Percentiles rank a stretch among this genome's conserved stretches.
Conservation (phyloP, 2,888 invertebrate genomes). For the Blera fallax region DNA sequence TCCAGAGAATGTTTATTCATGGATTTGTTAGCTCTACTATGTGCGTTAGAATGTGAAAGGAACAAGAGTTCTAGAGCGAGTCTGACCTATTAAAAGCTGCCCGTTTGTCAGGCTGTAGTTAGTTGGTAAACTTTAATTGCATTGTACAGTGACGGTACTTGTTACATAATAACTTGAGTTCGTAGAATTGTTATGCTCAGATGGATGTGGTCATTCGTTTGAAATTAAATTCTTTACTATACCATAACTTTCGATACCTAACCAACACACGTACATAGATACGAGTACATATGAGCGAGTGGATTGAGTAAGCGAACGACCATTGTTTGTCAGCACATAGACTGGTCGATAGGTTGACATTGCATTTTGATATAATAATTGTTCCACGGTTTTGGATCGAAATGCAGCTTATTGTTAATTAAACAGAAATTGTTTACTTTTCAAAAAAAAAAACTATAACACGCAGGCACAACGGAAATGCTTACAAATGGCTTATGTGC, state of each 20-base stretch:
- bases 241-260: not conserved
- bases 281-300: not conserved
- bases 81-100: constrained; percentile 1
- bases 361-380: not conserved
- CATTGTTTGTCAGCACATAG: not conserved
- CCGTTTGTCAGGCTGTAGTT: not conserved
- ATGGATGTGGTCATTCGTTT: not conserved
- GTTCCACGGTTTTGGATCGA: constrained; percentile 34
- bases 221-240: not conserved
- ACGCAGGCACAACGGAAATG: not conserved
- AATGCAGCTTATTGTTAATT: constrained; percentile 29
- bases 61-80: not conserved
- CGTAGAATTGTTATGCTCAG: not conserved
- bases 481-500: constrained; percentile 9
- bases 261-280: no score
- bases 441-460: not conserved
- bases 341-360: not conserved
- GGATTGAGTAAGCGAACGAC: not conserved
- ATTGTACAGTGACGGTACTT: not conserved
- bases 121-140: not conserved
- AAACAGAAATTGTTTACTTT: constrained; percentile 27
- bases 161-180: not conserved
- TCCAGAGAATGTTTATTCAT: not conserved
- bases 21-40: not conserved
- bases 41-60: not conserved